Evolutionary conservation across 2,797 vertebrate species (phyloP).

Genomic region (Falco concolor): DNA sequence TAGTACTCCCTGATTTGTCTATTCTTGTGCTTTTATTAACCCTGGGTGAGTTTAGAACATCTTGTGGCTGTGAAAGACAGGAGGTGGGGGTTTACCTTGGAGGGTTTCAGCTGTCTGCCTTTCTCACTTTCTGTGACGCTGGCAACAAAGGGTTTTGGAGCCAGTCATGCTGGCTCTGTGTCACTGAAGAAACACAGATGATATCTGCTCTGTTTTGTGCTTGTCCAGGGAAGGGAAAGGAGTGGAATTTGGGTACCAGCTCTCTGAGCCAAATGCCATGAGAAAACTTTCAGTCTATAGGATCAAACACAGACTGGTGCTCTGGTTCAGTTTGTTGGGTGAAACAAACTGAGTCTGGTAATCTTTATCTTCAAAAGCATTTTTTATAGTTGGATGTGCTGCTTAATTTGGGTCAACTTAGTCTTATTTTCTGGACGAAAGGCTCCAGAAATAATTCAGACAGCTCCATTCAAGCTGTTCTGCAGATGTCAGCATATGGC

Average conservation of each 20-base stretch:
- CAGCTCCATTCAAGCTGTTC: constrained; percentile 20
- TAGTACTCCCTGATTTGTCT: background rate
- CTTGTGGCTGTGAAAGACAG: background rate
- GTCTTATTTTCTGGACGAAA: constrained; percentile 23
- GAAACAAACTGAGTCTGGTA: background rate
- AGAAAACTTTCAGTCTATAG: background rate
- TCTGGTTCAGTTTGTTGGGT: background rate
- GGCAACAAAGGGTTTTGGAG: background rate
- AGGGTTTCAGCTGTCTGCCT: background rate
- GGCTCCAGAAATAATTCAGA: constrained; percentile 25
- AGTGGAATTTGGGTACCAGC: background rate
- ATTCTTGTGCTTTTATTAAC: background rate
- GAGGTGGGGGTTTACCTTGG: background rate
- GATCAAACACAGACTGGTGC: background rate
- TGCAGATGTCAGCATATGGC: constrained; percentile 14
- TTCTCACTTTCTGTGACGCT: background rate
- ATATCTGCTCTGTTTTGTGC: background rate
- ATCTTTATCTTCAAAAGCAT: constrained; percentile 3
- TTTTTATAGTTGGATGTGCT: background rate
- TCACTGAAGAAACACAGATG: background rate
- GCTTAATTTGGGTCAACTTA: background rate
- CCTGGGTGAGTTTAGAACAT: background rate
- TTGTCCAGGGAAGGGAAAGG: background rate
- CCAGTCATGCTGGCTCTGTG: background rate
- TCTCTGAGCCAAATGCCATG: background rate